Evolutionary conservation across 2,797 vertebrate genomes (phyloP).

Genomic region (Buceros bicornis): DNA sequence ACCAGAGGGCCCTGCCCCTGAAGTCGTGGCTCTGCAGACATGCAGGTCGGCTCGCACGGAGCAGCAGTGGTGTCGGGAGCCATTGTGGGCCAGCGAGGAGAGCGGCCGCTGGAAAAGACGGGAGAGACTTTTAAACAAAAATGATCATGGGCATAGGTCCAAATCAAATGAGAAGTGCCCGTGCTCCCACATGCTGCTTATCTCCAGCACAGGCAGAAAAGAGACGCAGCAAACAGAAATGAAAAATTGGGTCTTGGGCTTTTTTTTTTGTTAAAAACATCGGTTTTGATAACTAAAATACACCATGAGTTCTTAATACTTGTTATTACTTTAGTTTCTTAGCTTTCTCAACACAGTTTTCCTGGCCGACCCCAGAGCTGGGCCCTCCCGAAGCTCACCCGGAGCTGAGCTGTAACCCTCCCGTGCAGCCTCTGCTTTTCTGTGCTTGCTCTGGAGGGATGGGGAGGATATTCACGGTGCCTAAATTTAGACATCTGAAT

Average conservation of each 20-base stretch:
- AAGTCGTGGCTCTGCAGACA: rapidly evolving
- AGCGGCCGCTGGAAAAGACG: background rate
- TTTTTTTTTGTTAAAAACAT: background rate
- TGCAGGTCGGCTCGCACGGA: background rate
- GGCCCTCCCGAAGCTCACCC: background rate
- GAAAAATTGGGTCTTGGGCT: background rate
- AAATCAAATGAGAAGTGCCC: background rate
- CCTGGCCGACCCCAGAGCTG: background rate
- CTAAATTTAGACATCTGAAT: constrained; percentile 35
- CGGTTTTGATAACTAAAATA: background rate
- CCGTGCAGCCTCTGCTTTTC: background rate
- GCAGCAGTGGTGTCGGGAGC: background rate
- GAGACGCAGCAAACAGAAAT: background rate
- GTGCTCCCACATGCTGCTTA: background rate
- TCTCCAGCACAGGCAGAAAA: background rate
- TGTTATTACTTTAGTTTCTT: background rate
- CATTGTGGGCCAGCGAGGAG: rapidly evolving
- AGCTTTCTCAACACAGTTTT: background rate
- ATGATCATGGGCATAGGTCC: rapidly evolving
- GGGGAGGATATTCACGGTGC: background rate
- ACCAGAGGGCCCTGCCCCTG: background rate
- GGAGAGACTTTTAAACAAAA: background rate
- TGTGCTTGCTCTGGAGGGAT: background rate
- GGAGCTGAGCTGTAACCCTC: background rate
- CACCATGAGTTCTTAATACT: background rate